Base-by-base conservation (phyloP, 2,113 vertebrate species). In the Oncorhynchus keta region DNA sequence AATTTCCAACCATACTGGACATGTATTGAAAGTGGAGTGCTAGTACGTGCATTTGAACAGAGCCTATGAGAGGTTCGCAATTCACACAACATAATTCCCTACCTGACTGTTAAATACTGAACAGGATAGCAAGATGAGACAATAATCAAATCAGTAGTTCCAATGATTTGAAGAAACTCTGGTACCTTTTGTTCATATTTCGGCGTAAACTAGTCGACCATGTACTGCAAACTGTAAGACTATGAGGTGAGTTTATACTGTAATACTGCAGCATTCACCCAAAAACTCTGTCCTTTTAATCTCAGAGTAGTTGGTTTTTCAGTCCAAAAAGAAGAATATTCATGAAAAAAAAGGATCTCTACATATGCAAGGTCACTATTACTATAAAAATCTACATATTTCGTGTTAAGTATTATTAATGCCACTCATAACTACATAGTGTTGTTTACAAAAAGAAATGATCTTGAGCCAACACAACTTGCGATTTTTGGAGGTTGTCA, bases 111-210 rank as follows among this genome's bases (percentile, higher is more conserved):
- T 39, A 30, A 80, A 82, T 80, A 89, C 76, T 84, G 79, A 86
- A 79, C 77, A 69, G 57, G 78, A 86, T 59, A 81, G 80, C 75
- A 84, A 81, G 45, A 77, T 22, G 86, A 76, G 76, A 49, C 49
- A 64, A 30, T 79, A 74, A 79, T 87, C 49, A 45, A 81, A 86
- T 91, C 86, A 89, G 89, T 90, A 90, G 90, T 91, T 90, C 89
- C 84, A 91, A 84, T 88, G 88, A 93, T 86, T 88, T 84, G 72
- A 82, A 85, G 70, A 75, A 65, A 72, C 65, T 12, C 45, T 28
- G 13, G 22, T 72, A 22, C 16, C 81, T 81, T 86, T 86, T 84
- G 75, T 78, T 86, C 75, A 55, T 80, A 74, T 14, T 81, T 64
- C 77, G 81, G 68, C 76, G 76, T 81, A 62, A 81, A 76, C 75